Base-by-base conservation (phyloP, 2,113 vertebrate species). In the Leuciscus idus region DNA sequence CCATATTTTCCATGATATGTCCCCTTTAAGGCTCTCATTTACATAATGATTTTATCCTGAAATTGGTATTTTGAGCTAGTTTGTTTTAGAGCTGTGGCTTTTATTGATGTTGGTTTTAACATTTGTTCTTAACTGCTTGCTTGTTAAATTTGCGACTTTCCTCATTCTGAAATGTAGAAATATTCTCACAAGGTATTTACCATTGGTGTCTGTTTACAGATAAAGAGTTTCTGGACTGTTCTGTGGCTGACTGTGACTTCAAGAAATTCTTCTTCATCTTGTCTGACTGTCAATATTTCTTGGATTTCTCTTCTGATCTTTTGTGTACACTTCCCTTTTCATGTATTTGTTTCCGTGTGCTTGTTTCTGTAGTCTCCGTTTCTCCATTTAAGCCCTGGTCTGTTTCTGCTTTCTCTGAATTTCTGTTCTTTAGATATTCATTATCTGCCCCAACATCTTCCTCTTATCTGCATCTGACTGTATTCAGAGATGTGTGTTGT, bases 151-250 rank as follows among this genome's bases (percentile, higher is more conserved):
- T 66, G 23, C 10, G 9, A 43, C 68, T 48, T 43, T 73, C 52
- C 36, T 43, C 9, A 6, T 72, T 72, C 39, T 57, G 36, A 70
- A 23, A 28, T 23, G 66, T 39, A 59, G 76, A 70, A 26, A n/a
- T 83, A 4, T 21, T 85, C 11, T 78, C 30, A 12, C 59, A 46
- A 77, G 82, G 15, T 43, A 13, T 28, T n/a, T 57, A 52, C 85
- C 28, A 52, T 66, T 52, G 28, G 61, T 88, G 48, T 89, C 85
- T 92, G 19, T 87, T 92, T 89, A 23, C 90, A 94, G 93, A 89
- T 94, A 85, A 93, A 84, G 52, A 43, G 48, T 57, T 21, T 86
- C 90, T 87, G 79, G 92, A 89, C 64, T 84, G 21, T 85, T n/a
- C 79, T 68, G 84, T 81, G 66, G 48, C 89, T 84, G 78, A 28